Base-by-base conservation (phyloP, 2,888 invertebrate species). In the Chloromyia formosa region DNA sequence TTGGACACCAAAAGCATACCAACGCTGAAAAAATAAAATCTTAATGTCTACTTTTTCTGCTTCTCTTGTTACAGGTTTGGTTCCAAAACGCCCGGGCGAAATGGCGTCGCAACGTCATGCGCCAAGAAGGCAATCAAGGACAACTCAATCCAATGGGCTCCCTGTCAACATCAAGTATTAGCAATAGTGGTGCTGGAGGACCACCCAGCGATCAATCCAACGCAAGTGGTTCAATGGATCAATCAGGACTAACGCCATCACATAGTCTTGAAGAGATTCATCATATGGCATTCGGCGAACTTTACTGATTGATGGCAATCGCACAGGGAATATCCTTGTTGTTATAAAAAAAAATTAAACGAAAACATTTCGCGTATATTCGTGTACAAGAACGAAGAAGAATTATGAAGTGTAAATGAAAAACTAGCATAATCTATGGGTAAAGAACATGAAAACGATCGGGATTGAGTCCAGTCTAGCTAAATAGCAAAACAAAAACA, bases 31-130 rank as follows among this genome's bases (percentile, higher is more conserved):
- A n/a, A n/a, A n/a, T n/a, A n/a, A n/a, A n/a, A n/a, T n/a, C n/a
- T n/a, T n/a, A n/a, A n/a, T n/a, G n/a, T n/a, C n/a, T n/a, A n/a
- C n/a, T n/a, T n/a, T n/a, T n/a, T n/a, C n/a, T 35, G 3, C 2
- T 35, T 35, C 7, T 56, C 10, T 56, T 4, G 3, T 40, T 40
- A 12, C 81, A 97, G 96, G 97, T 97, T 0, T 97, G 97, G 97
- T 97, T 97, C 84, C 97, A 97, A 89, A 97, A 97, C 83, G 96
- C 97, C 0, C 88, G 97, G 49, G 97, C 97, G 27, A 97, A 97
- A 87, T 97, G 95, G 93, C 90, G 97, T 78, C 89, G 97, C 62
- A 96, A 94, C 82, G 89, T 93, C 80, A 92, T 94, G 91, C 85
- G 93, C 40, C 93, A 93, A 81, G 93, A 94, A 49, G 73, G 74